phyloP scores from a whole-genome alignment of 1,140 invertebrate species.

The Zeugodacus cucurbitae region DNA sequence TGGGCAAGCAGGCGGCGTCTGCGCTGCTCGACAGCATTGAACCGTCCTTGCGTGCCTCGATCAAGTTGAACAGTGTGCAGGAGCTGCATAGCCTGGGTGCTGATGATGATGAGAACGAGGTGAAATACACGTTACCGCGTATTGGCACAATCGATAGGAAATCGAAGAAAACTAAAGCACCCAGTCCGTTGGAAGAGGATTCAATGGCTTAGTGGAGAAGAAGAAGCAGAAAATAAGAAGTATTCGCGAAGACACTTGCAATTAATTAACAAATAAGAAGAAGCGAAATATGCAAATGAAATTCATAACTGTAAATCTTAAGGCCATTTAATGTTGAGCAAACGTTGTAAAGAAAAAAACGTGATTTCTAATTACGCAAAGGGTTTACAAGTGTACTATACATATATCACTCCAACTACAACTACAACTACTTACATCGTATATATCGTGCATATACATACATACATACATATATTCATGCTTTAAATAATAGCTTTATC shows the following conservation, averaged over 20 bases:
- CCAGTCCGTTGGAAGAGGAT: not conserved
- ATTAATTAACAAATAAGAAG: not conserved
- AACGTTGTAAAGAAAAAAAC: not conserved
- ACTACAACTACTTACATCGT: not conserved
- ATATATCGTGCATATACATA: not conserved
- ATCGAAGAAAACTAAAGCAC: not conserved
- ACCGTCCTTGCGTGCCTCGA: conserved; percentile 53
- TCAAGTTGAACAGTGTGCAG: conserved; percentile 46
- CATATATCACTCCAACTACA: no score
- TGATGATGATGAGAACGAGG: not conserved
- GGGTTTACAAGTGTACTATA: not conserved
- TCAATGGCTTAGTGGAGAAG: not conserved
- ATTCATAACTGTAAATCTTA: not conserved
- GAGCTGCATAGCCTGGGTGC: not conserved
- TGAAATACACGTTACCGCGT: conserved; percentile 42
- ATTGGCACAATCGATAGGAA: conserved; percentile 8
- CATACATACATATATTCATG: not conserved
- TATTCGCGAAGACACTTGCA: not conserved
- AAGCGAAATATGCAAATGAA: not conserved
- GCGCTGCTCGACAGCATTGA: conserved; percentile 58
- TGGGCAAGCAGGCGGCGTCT: conserved; percentile 55
- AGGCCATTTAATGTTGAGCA: not conserved
- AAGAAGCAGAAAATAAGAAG: not conserved
- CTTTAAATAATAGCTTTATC: not conserved
- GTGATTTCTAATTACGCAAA: not conserved